Evolutionary conservation across 2,888 invertebrate species (phyloP), one percentile per base, ranked within the genome.

Genomic region (Diaperis boleti): DNA sequence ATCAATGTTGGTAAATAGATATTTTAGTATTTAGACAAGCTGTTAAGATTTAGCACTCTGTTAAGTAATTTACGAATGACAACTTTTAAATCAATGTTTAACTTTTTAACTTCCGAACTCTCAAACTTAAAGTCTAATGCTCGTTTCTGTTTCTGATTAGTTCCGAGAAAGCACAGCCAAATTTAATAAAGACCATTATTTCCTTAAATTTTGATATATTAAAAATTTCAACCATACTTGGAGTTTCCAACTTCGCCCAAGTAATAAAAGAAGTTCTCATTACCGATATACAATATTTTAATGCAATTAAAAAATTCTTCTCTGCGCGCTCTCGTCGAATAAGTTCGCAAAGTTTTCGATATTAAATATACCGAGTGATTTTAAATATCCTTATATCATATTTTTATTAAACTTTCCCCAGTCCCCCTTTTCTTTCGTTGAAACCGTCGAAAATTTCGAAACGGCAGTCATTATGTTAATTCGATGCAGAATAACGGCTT

Each of bases 271-370:
- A 69, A 64, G 63, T 72, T 72, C 70, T 74, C 71, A 67, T 70
- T 71, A 73, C 70, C 72, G 73, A 73, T 72, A 73, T 70, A 75
- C 70, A 72, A 75, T 75, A 74, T 74, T 74, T 74, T 74, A 75
- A 75, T 75, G 74, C 75, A 75, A 75, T 75, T 74, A 75, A 74
- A 74, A 74, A 72, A 74, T 72, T 74, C 74, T 71, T 75, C 72
- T 66, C 68, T n/a, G n/a, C 50, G 61, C 54, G 45, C 52, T 57
- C 18, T 39, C 35, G 26, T 41, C 59, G 56, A 59, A 55, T 50
- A 71, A 70, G 69, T 73, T 72, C 67, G 65, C 59, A 65, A 73
- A 72, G 66, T 71, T 68, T 67, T 66, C 69, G 69, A 69, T 69
- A 69, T 72, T 45, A 70, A 70, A 72, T 68, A 68, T 67, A 71